Percentiles rank a stretch among this genome's conserved stretches.
phyloP scores from a whole-genome alignment of 2,797 vertebrate genomes.

The Cynopterus sphinx region DNA sequence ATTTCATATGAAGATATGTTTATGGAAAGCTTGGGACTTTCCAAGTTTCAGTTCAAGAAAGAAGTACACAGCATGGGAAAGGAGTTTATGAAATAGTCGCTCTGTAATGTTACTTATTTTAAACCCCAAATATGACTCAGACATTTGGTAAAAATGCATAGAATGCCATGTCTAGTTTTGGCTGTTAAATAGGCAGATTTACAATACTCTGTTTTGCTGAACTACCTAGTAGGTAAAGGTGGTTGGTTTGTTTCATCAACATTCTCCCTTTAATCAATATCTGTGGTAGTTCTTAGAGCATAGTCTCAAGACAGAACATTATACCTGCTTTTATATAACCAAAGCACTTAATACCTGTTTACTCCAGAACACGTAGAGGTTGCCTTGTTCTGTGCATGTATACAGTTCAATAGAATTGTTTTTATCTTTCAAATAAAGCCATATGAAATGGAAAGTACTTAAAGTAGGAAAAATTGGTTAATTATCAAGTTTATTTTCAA shows the following conservation, averaged over 20 bases:
- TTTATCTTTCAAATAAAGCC: neutral
- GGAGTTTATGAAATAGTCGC: neutral
- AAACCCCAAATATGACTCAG: neutral
- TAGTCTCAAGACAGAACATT: neutral
- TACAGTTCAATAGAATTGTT: neutral
- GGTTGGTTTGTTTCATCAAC: neutral
- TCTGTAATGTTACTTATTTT: neutral
- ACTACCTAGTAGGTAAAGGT: neutral
- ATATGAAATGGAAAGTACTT: neutral
- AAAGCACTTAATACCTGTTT: neutral
- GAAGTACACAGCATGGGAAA: neutral
- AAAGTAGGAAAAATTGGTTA: neutral
- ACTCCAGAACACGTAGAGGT: neutral
- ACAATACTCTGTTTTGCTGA: neutral
- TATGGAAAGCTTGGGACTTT: neutral
- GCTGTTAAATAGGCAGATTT: neutral
- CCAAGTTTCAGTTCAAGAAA: constrained; percentile 27
- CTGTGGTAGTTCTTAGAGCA: neutral
- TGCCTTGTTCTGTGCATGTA: neutral
- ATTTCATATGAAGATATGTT: neutral
- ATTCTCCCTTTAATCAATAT: neutral
- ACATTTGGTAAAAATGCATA: neutral
- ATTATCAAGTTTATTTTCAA: constrained; percentile 11
- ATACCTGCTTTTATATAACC: neutral
- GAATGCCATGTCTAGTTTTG: neutral